phyloP scores from a whole-genome alignment of 1,140 invertebrate genomes.

The Branchinecta lynchi region DNA sequence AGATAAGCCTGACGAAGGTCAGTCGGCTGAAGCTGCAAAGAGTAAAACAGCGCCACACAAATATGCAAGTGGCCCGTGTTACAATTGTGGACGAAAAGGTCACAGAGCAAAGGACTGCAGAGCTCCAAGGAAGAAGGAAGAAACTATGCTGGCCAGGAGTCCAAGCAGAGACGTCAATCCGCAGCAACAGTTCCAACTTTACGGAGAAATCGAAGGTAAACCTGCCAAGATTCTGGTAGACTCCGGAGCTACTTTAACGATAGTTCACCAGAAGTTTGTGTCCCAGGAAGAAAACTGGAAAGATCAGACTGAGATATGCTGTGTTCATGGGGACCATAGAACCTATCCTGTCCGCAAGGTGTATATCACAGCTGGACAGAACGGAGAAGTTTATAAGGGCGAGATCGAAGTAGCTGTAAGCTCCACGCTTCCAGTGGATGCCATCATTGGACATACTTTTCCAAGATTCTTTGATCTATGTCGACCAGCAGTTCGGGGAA shows the following conservation, averaged over 20 bases:
- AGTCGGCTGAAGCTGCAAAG: neutral
- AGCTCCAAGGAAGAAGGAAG: neutral
- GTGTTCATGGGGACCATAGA: neutral
- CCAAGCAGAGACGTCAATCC: neutral
- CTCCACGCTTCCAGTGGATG: neutral
- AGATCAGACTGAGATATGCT: neutral
- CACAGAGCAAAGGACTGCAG: constrained; percentile 1
- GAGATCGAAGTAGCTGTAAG: neutral
- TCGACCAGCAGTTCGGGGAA: neutral
- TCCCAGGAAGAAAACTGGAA: neutral
- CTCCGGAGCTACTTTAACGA: neutral
- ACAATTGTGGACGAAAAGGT: neutral
- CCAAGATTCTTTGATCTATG: neutral
- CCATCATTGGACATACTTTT: neutral
- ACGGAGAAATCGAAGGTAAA: neutral
- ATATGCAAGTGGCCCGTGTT: neutral
- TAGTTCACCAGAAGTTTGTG: neutral
- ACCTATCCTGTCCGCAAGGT: neutral
- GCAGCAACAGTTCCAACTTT: neutral
- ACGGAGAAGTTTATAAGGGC: neutral
- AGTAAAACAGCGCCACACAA: neutral
- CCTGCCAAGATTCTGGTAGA: neutral
- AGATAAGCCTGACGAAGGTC: neutral
- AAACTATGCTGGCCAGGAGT: neutral
- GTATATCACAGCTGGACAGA: neutral